Conservation (phyloP, 2,888 invertebrate species). For the Willowsia nigromaculata region DNA sequence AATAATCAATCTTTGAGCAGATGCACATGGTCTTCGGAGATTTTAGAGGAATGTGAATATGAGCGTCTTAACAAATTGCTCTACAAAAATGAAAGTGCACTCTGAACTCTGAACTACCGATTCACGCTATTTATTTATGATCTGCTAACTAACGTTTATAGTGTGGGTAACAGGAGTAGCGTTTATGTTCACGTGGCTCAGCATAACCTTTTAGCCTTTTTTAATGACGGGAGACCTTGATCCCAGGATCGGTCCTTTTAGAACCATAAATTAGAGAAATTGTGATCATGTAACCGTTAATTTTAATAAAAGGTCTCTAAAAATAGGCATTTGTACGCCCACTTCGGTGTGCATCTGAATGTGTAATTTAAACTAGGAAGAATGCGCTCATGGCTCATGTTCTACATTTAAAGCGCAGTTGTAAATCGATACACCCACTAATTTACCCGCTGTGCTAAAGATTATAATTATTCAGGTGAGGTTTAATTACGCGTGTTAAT, state of each 20-base stretch:
- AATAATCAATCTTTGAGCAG: slow-evolving; percentile 14
- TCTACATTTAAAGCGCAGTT: slow-evolving; percentile 3
- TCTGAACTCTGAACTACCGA: not conserved
- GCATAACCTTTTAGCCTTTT: slow-evolving; percentile 58
- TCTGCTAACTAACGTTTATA: slow-evolving; percentile 28
- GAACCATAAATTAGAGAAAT: not conserved
- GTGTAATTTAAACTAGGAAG: not conserved
- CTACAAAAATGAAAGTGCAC: too few relatives aligned
- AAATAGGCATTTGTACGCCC: slow-evolving; percentile 22
- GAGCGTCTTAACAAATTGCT: too few relatives aligned
- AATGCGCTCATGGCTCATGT: not conserved
- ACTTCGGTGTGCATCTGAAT: too few relatives aligned
- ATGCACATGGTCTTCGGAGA: not conserved
- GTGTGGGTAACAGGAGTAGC: slow-evolving; percentile 63
- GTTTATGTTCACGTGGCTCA: slow-evolving; percentile 51
- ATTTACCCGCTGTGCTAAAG: not conserved
- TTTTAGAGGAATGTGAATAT: not conserved
- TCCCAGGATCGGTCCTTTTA: not conserved
- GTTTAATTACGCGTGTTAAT: slow-evolving; percentile 1
- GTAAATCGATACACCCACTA: not conserved
- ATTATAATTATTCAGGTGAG: not conserved
- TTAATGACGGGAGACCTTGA: slow-evolving; percentile 54
- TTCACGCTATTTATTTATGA: slow-evolving; percentile 19
- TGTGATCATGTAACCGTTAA: slow-evolving; percentile 45
- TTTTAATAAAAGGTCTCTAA: slow-evolving; percentile 49